phyloP scores from a whole-genome alignment of 2,113 vertebrate genomes.

The Catharus minimus region DNA sequence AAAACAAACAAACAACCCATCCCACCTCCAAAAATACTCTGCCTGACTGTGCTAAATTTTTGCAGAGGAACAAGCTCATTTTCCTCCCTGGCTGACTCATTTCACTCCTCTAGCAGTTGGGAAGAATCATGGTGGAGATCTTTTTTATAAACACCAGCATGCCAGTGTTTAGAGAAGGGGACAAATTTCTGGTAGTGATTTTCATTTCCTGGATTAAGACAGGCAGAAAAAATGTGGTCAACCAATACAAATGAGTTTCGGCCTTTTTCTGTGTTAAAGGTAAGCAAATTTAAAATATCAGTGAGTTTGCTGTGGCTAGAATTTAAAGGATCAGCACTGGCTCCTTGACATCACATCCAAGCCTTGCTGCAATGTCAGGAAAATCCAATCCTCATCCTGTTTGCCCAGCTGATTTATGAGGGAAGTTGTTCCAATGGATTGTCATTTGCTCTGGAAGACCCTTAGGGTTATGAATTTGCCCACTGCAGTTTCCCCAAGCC shows the following conservation, averaged over 20 bases:
- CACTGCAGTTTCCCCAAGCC: not conserved
- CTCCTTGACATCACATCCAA: not conserved
- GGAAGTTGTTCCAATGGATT: fast-evolving
- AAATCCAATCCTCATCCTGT: not conserved
- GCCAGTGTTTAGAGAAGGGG: conserved; percentile 39
- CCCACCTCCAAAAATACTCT: not conserved
- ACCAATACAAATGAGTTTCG: not conserved
- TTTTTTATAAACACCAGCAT: not conserved
- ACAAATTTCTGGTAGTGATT: not conserved
- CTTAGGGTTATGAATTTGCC: not conserved
- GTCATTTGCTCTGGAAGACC: not conserved
- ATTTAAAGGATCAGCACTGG: not conserved
- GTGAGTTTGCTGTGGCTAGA: conserved; percentile 14
- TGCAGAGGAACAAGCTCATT: not conserved
- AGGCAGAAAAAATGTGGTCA: conserved; percentile 1
- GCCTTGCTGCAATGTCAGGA: not conserved
- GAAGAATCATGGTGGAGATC: not conserved
- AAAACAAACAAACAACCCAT: not conserved
- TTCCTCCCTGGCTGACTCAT: not conserved
- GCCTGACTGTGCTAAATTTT: not conserved
- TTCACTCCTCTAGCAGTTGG: not conserved
- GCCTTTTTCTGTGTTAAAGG: not conserved
- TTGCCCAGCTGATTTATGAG: not conserved
- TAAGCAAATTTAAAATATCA: conserved; percentile 49
- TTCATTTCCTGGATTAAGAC: conserved; percentile 48